These are phyloP conservation scores for Agrochola litura DNA, from an alignment of 2,888 invertebrate genomes.

Conservation along the genomic window DNA sequence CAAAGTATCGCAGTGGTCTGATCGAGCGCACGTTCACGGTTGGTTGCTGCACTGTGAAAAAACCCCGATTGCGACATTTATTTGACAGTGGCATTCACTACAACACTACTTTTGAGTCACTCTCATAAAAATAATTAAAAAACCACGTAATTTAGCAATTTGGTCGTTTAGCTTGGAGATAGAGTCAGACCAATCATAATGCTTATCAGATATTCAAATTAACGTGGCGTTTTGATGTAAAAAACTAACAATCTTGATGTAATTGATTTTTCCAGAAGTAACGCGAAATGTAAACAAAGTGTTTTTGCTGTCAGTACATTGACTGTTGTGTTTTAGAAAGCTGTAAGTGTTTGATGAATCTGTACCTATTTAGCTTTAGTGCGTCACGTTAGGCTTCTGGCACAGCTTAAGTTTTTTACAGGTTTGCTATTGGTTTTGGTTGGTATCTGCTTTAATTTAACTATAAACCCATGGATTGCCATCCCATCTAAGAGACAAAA, in stretches of 20 bases:
- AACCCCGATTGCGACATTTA: constrained; percentile 61
- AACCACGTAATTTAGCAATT: constrained; percentile 43
- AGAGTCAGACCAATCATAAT: constrained; percentile 7
- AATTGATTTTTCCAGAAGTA: constrained; percentile 20
- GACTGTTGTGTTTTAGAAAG: constrained; percentile 15
- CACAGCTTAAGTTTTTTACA: not conserved
- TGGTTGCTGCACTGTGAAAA: constrained; percentile 62
- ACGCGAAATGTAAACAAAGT: constrained; percentile 10
- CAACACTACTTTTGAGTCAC: constrained; percentile 46
- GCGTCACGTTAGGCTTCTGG: not conserved
- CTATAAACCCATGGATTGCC: not conserved
- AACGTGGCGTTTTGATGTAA: constrained; percentile 19
- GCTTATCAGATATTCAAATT: not conserved
- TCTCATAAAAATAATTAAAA: constrained; percentile 45
- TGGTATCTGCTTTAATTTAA: not conserved
- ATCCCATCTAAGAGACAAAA: not conserved
- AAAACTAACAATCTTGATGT: not conserved
- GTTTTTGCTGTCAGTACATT: constrained; percentile 12
- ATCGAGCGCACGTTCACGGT: constrained; percentile 57
- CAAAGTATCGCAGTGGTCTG: constrained; percentile 29
- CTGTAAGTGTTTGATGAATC: not conserved
- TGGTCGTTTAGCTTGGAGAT: constrained; percentile 8
- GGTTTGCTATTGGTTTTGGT: not conserved
- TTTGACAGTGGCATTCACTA: constrained; percentile 71
- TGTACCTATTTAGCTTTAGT: not conserved